These are phyloP conservation scores for Virgularia gustaviana DNA, from an alignment of 92 coral and sea anemone genomes.

Conservation along the genomic window DNA sequence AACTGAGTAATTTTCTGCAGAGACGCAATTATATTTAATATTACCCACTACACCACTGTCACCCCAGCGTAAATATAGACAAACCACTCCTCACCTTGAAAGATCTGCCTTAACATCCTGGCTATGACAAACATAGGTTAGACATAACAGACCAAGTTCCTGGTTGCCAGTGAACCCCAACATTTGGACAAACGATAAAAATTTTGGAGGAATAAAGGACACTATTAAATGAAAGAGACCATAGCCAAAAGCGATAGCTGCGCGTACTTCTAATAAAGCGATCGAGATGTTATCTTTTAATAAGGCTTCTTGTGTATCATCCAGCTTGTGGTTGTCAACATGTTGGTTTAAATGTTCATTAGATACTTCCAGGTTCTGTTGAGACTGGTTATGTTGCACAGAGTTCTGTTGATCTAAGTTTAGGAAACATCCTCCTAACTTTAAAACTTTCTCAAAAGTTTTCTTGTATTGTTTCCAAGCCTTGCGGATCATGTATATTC, in stretches of 20 bases:
- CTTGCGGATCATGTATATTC: slow-evolving; percentile 85
- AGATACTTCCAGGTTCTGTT: no score
- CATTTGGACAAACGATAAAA: slow-evolving; percentile 74
- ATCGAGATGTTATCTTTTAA: slow-evolving; percentile 40
- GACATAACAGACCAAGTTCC: slow-evolving; percentile 79
- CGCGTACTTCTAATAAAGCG: slow-evolving; percentile 73
- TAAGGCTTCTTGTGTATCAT: no score
- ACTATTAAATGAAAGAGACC: slow-evolving; percentile 91
- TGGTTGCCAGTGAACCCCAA: slow-evolving; percentile 91
- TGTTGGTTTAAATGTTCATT: no score
- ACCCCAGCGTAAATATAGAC: no score
- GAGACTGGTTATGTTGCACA: no score
- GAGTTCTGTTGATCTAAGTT: no score
- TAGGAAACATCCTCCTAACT: slow-evolving; percentile 80
- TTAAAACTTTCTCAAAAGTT: slow-evolving; percentile 73
- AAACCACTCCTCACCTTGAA: no score
- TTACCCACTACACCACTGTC: no score
- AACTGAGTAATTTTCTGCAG: no score
- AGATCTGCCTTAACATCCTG: slow-evolving; percentile 98
- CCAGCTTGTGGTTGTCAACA: no score
- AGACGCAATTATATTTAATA: no score
- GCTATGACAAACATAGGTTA: slow-evolving; percentile 89
- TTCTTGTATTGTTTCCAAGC: slow-evolving; percentile 94
- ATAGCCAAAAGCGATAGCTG: slow-evolving; percentile 95
- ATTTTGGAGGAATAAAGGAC: slow-evolving; percentile 90